A percentile compares a stretch with the other conserved stretches of the same genome.
phyloP scores from a whole-genome alignment of 2,113 vertebrate genomes.

The Atrichornis clamosus region DNA sequence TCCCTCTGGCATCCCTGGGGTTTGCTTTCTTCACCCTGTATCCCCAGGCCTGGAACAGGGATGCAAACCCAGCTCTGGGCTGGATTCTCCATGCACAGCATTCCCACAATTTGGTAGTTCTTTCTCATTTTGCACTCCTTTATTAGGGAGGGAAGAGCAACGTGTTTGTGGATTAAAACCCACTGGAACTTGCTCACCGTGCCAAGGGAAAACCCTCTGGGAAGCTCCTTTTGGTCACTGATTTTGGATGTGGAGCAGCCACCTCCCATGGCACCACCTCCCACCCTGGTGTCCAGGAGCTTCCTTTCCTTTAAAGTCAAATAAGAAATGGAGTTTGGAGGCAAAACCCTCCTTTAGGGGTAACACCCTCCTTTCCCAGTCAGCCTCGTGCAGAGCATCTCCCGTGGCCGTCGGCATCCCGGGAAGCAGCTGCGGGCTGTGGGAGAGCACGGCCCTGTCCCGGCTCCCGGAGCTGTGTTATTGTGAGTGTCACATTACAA shows the following conservation, averaged over 20 bases:
- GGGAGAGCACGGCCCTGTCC: constrained; percentile 64
- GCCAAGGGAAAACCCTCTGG: fast-evolving
- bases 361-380: not conserved
- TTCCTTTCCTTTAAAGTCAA: not conserved
- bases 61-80: fast-evolving
- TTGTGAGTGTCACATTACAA: constrained; percentile 78
- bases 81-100: fast-evolving
- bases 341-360: fast-evolving
- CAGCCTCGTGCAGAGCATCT: not conserved
- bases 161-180: not conserved
- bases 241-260: fast-evolving
- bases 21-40: not conserved
- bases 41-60: not conserved
- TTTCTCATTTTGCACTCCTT: not conserved
- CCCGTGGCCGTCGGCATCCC: not conserved
- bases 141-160: not conserved
- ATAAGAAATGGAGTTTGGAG: not conserved
- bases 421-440: constrained; percentile 58
- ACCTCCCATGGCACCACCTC: not conserved
- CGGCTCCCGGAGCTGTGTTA: constrained; percentile 72
- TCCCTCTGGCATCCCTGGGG: not conserved
- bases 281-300: not conserved
- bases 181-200: not conserved
- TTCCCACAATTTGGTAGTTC: not conserved
- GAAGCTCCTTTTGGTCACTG: not conserved